Conservation (phyloP, 1,140 invertebrate species). For the Plectus sambesii region DNA sequence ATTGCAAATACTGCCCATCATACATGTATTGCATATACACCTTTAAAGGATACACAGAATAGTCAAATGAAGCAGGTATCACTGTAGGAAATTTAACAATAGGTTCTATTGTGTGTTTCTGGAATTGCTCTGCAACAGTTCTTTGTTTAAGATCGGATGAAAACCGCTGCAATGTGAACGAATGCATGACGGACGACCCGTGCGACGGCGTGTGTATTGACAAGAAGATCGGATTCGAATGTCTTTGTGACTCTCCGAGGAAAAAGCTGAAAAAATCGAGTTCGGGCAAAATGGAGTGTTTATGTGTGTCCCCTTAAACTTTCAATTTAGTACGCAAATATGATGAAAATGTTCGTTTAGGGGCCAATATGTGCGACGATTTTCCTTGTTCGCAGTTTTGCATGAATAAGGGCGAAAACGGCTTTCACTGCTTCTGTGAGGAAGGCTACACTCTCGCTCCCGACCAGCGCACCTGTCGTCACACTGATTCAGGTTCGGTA, state of each 20-base stretch:
- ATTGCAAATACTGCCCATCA: too few species aligned
- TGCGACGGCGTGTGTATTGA: conserved; percentile 2
- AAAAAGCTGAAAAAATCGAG: neutral
- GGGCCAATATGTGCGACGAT: neutral
- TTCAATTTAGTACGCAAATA: conserved; percentile 57
- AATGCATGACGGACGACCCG: conserved; percentile 5
- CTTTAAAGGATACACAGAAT: too few species aligned
- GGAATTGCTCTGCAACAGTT: too few species aligned
- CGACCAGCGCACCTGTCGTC: neutral
- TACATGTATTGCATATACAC: too few species aligned
- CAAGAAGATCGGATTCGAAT: conserved; percentile 5
- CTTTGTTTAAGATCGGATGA: neutral
- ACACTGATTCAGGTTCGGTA: neutral
- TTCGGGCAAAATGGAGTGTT: conserved; percentile 14
- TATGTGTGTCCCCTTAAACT: conserved; percentile 14
- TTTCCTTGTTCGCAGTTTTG: conserved; percentile 8
- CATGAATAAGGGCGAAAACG: neutral
- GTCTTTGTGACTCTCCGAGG: neutral
- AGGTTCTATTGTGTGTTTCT: too few species aligned
- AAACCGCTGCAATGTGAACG: conserved; percentile 1
- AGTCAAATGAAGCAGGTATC: too few species aligned
- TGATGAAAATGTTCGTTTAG: conserved; percentile 2
- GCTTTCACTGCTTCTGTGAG: conserved; percentile 2
- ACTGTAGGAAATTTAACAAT: too few species aligned
- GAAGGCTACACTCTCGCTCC: conserved; percentile 1